phyloP scores from a whole-genome alignment of 2,888 invertebrate species.

The Amphipyra tragopoginis region DNA sequence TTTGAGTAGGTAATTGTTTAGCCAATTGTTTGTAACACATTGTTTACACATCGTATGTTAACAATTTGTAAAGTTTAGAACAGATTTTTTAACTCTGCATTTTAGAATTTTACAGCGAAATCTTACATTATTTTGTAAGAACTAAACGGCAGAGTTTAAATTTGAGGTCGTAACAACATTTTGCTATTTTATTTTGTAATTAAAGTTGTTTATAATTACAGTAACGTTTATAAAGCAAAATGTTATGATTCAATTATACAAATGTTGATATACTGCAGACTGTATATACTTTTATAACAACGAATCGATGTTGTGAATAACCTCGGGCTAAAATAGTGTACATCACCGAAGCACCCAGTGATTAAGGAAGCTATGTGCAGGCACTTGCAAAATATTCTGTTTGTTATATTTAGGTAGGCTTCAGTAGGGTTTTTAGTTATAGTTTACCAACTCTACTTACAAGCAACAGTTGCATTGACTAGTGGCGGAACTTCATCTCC shows the following conservation, averaged over 20 bases:
- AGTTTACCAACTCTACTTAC: slow-evolving; percentile 40
- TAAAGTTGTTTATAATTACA: slow-evolving; percentile 39
- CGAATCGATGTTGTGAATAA: slow-evolving; percentile 80
- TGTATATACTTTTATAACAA: slow-evolving; percentile 69
- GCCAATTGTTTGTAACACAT: slow-evolving; percentile 40
- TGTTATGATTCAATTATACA: slow-evolving; percentile 54
- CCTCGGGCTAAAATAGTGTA: slow-evolving; percentile 66
- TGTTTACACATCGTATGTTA: slow-evolving; percentile 35
- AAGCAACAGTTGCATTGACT: slow-evolving; percentile 13
- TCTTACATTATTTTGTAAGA: slow-evolving; percentile 44
- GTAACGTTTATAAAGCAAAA: slow-evolving; percentile 21
- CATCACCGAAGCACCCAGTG: slow-evolving; percentile 68
- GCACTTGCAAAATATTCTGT: slow-evolving; percentile 85
- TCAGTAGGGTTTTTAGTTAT: slow-evolving; percentile 48
- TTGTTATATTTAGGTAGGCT: slow-evolving; percentile 69
- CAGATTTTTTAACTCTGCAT: slow-evolving; percentile 31
- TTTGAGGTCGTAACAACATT: slow-evolving; percentile 27
- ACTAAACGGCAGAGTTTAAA: slow-evolving; percentile 38
- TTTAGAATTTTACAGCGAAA: slow-evolving; percentile 25
- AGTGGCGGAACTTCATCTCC: slow-evolving; percentile 4
- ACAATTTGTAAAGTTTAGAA: slow-evolving; percentile 49
- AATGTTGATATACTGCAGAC: slow-evolving; percentile 52
- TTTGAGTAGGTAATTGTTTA: slow-evolving; percentile 15
- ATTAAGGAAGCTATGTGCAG: slow-evolving; percentile 50
- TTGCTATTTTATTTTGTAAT: slow-evolving; percentile 44